phyloP scores from a whole-genome alignment of 2,888 invertebrate genomes.

The Cepaea hortensis region DNA sequence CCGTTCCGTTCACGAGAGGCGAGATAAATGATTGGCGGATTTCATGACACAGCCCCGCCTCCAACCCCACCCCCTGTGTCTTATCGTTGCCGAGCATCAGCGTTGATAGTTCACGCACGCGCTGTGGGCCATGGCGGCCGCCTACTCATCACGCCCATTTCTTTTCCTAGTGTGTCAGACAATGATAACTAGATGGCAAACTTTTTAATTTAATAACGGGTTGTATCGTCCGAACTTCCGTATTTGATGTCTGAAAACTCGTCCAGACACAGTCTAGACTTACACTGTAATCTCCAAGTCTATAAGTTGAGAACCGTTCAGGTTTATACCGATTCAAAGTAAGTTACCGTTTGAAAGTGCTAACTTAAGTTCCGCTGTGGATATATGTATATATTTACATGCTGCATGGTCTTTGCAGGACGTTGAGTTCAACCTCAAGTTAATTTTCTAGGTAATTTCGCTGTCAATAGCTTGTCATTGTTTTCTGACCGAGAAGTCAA shows the following conservation, averaged over 20 bases:
- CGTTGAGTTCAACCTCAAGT: no score
- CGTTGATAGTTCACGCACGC: neutral
- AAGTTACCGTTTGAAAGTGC: neutral
- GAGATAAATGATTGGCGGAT: neutral
- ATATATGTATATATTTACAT: no score
- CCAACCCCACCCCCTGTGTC: neutral
- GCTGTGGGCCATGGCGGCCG: neutral
- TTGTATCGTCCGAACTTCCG: neutral
- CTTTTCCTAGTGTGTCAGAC: neutral
- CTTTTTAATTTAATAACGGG: constrained; percentile 11
- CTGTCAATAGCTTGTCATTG: no score
- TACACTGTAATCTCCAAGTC: neutral
- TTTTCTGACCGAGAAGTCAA: no score
- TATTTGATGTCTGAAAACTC: constrained; percentile 1
- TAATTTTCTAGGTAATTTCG: no score
- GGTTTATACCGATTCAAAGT: constrained; percentile 2
- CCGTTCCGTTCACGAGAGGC: neutral
- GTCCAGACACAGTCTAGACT: neutral
- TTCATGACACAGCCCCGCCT: neutral
- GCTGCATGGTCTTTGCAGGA: no score
- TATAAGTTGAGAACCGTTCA: neutral
- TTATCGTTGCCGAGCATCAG: neutral
- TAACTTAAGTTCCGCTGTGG: no score
- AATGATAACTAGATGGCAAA: neutral
- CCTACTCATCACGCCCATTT: neutral